phyloP scores from a whole-genome alignment of 1,140 invertebrate species.

The Lepidostoma basale region DNA sequence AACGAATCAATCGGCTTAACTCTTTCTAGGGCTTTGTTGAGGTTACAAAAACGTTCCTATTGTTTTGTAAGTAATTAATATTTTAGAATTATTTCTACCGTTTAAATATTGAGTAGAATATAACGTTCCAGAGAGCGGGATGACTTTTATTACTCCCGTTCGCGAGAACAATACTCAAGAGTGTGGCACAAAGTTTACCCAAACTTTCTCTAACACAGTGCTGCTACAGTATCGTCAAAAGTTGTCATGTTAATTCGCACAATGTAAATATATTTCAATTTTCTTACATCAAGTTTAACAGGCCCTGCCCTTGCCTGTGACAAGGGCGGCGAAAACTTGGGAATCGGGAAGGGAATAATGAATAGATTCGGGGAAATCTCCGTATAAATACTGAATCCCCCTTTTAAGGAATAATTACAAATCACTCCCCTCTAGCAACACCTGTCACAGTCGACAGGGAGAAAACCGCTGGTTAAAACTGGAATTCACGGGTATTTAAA shows the following conservation, averaged over 20 bases:
- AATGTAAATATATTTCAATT: slow-evolving; percentile 24
- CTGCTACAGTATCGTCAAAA: slow-evolving; percentile 13
- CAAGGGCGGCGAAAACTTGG: neutral
- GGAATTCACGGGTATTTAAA: slow-evolving; percentile 24
- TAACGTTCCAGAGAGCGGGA: neutral
- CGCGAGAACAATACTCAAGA: neutral
- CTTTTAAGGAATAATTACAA: slow-evolving; percentile 26
- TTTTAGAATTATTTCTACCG: no score
- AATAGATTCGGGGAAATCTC: slow-evolving; percentile 7
- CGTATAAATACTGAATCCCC: slow-evolving; percentile 4
- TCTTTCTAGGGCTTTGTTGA: no score
- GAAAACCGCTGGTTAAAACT: slow-evolving; percentile 22
- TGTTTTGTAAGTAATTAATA: no score
- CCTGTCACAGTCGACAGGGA: slow-evolving; percentile 29
- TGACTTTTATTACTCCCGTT: slow-evolving; percentile 2
- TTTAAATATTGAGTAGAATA: no score
- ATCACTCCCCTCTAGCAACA: slow-evolving; percentile 30
- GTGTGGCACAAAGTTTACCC: neutral
- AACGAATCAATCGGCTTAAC: no score
- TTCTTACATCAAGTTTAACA: slow-evolving; percentile 2
- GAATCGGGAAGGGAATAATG: slow-evolving; percentile 3
- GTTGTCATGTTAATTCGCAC: slow-evolving; percentile 20
- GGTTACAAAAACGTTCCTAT: no score
- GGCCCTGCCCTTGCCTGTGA: slow-evolving; percentile 12
- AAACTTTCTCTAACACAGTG: slow-evolving; percentile 15